Conservation (phyloP, 2,113 vertebrate species). For the Macrotus californicus region DNA sequence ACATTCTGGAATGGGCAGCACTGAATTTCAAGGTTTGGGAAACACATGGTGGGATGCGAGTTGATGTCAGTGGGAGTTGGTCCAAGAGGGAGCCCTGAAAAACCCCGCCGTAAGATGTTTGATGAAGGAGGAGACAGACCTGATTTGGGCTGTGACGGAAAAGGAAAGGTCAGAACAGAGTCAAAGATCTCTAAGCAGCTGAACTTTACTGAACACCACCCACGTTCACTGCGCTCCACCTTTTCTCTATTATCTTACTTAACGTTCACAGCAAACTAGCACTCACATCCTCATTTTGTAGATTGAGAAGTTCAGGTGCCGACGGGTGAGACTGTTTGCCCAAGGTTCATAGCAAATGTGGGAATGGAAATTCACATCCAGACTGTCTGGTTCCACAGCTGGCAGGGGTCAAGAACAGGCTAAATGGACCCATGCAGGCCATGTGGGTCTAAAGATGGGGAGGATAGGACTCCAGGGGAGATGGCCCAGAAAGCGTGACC, state of each 20-base stretch:
- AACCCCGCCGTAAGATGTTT: background rate
- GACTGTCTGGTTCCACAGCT: background rate
- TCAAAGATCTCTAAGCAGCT: no score
- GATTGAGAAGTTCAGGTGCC: background rate
- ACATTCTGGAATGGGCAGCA: background rate
- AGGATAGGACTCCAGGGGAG: background rate
- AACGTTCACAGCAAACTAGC: background rate
- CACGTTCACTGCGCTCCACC: fast-evolving
- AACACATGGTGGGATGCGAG: background rate
- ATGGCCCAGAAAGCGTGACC: no score
- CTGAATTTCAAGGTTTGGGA: background rate
- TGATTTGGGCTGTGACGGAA: background rate
- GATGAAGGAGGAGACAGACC: background rate
- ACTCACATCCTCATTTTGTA: background rate
- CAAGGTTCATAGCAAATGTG: background rate
- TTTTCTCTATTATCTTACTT: background rate
- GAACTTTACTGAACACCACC: background rate
- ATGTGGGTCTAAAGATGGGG: background rate
- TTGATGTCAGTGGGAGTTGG: background rate
- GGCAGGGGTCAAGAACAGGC: fast-evolving
- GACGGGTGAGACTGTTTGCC: background rate
- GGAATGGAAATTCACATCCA: background rate
- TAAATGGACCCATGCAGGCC: background rate
- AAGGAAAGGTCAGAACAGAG: background rate
- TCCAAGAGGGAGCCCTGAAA: background rate